Percentiles rank a stretch among this genome's conserved stretches.
Conservation (phyloP, 1,140 invertebrate species). For the Lasaia peninsularis region DNA sequence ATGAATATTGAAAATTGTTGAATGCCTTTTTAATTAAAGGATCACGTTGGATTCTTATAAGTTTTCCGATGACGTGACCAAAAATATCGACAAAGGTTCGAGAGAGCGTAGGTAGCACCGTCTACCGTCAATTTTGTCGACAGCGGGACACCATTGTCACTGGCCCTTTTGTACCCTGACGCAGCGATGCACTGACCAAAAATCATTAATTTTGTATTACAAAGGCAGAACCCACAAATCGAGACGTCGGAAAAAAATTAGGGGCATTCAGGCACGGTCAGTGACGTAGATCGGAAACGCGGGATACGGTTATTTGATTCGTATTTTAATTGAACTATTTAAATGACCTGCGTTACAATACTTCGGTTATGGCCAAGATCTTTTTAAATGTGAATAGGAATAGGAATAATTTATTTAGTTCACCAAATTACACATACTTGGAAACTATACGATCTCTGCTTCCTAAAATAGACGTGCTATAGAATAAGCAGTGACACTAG, state of each 20-base stretch:
- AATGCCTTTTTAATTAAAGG: constrained; percentile 45
- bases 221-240: constrained; percentile 75
- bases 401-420: too few relatives aligned
- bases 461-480: too few relatives aligned
- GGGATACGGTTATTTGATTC: constrained; percentile 42
- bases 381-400: too few relatives aligned
- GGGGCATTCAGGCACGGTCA: constrained; percentile 63
- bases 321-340: constrained; percentile 59
- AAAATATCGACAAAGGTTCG: constrained; percentile 61
- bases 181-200: constrained; percentile 66
- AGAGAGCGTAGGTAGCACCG: constrained; percentile 66
- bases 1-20: constrained; percentile 2
- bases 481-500: too few relatives aligned
- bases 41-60: constrained; percentile 53
- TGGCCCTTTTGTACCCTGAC: constrained; percentile 57
- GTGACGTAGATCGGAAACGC: constrained; percentile 48
- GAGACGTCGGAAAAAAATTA: constrained; percentile 66
- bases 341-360: constrained; percentile 15
- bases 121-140: constrained; percentile 69
- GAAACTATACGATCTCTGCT: too few relatives aligned
- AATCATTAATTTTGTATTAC: constrained; percentile 77
- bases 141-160: constrained; percentile 73
- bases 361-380: not conserved
- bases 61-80: constrained; percentile 61
- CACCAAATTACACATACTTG: too few relatives aligned